These are phyloP conservation scores for Oxyura jamaicensis DNA, from an alignment of 2,113 vertebrate species.

Conservation along the genomic window DNA sequence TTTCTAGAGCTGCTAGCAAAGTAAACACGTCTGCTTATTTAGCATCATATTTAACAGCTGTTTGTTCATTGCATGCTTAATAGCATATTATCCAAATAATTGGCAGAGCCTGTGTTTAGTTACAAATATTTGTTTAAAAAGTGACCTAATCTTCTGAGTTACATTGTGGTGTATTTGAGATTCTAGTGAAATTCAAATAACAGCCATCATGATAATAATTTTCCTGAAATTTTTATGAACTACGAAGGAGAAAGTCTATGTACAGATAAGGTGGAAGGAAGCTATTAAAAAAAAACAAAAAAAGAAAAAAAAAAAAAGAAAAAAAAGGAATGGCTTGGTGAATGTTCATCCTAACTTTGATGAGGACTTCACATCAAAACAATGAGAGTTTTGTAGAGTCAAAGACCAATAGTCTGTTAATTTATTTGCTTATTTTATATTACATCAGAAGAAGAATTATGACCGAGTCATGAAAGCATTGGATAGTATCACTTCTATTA, in stretches of 20 bases:
- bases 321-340: not conserved
- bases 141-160: not conserved
- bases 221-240: not conserved
- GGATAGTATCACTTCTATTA: slow-evolving; percentile 91
- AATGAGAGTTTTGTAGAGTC: not conserved
- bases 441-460: slow-evolving; percentile 90
- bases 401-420: not conserved
- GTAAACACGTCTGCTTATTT: not conserved
- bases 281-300: not conserved
- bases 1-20: not conserved
- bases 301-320: not conserved
- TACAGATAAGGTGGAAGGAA: not conserved
- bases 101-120: not conserved
- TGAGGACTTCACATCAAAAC: not conserved
- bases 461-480: slow-evolving; percentile 90
- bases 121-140: not conserved
- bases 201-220: not conserved
- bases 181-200: not conserved
- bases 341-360: not conserved
- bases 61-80: not conserved
- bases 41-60: not conserved
- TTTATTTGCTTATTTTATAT: not conserved
- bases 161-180: not conserved
- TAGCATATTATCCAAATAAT: not conserved
- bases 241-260: not conserved